Conservation (phyloP, 1,140 invertebrate genomes). For the Sminthurinus signatus region DNA sequence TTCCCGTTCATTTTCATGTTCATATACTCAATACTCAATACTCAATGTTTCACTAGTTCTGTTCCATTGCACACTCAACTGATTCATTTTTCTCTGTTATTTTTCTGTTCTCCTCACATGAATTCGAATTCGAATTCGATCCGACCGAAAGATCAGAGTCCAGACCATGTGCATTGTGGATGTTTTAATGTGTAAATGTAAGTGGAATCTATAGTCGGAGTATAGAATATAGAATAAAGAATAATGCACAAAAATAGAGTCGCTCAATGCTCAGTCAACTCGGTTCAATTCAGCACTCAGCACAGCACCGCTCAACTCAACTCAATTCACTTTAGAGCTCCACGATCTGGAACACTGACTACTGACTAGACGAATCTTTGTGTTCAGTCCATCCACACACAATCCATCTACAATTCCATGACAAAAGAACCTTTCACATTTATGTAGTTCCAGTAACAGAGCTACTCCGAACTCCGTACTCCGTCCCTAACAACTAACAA, state of each 20-base stretch:
- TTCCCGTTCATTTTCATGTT: neutral
- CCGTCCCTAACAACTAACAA: no score
- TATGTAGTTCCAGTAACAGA: neutral
- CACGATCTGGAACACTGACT: conserved; percentile 27
- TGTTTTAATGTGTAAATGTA: neutral
- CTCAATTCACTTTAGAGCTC: conserved; percentile 24
- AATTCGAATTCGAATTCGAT: no score
- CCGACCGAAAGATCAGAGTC: no score
- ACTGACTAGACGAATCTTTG: conserved; percentile 5
- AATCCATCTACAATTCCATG: neutral
- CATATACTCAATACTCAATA: no score
- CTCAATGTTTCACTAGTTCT: no score
- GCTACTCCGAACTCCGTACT: no score
- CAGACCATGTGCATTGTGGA: neutral
- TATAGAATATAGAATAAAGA: no score
- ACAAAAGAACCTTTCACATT: neutral
- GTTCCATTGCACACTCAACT: conserved; percentile 19
- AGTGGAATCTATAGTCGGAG: no score
- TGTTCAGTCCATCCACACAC: neutral
- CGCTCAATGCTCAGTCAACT: no score
- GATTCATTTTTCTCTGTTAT: no score
- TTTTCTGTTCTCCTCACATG: no score
- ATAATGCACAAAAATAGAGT: no score
- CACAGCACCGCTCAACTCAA: neutral
- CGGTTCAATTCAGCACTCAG: conserved; percentile 6